Base-by-base conservation (phyloP, 2,888 invertebrate genomes). In the Meteorus cinctellus region DNA sequence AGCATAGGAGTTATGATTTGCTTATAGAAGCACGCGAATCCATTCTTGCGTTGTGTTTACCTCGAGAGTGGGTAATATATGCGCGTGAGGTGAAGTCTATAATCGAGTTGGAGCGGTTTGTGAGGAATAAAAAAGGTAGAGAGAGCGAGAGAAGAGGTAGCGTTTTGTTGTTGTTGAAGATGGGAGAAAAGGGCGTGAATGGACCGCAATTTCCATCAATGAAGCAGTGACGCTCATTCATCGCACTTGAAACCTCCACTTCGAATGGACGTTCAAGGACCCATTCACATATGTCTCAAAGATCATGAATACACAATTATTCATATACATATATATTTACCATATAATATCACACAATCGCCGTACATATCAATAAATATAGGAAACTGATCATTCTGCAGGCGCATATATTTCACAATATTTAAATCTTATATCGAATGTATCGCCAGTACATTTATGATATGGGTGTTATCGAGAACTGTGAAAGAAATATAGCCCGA, bases 161-260 rank as follows among this genome's bases (percentile, higher is more conserved):
- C 75, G 60, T 62, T 70, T 63, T 70, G 78, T 81, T 76, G 78
- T 80, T 82, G 81, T 82, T 80, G 79, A 78, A 79, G 79, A 81
- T 81, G 83, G 83, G 82, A 82, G 82, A 82, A 82, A 74, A 75
- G 80, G 79, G 79, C 83, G 82, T 85, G 85, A 85, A 85, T 85
- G 86, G 83, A 82, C 83, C 84, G 81, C 85, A 85, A 86, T 85
- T 84, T 87, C 86, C 84, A 86, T 89, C 87, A 89, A 89, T 88
- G 89, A 89, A 88, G 74, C 86, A 87, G 88, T 74, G 87, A 81
- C 82, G 83, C 86, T 87, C 87, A 87, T 65, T 10, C 41, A 36
- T n/a, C 19, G 19, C 65, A 65, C 41, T n/a, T n/a, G n/a, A n/a
- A 24, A n/a, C 36, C 1, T 63, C 27, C 16, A n/a, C 14, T 31